phyloP scores from a whole-genome alignment of 2,888 invertebrate genomes.

The Macrophya annulata region DNA sequence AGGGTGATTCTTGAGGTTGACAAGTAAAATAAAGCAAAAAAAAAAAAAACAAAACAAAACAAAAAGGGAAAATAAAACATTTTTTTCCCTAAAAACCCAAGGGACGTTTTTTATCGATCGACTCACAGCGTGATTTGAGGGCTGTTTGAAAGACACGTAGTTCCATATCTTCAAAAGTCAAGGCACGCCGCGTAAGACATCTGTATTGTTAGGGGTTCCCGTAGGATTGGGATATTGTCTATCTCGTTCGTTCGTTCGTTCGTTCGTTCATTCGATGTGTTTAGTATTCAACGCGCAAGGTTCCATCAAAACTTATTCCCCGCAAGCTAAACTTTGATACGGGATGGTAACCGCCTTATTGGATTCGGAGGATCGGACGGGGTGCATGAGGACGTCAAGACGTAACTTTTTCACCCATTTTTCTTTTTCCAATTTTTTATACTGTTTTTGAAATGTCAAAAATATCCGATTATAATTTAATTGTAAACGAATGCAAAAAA shows the following conservation, averaged over 20 bases:
- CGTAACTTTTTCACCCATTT: neutral
- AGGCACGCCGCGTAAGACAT: conserved; percentile 54
- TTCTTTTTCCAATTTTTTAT: neutral
- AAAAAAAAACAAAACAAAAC: too few species aligned
- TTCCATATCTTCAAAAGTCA: conserved; percentile 46
- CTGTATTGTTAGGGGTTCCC: conserved; percentile 56
- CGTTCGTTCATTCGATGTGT: conserved; percentile 58
- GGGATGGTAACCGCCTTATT: conserved; percentile 69
- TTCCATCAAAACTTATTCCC: conserved; percentile 74
- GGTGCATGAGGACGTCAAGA: neutral
- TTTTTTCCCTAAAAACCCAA: conserved; percentile 18
- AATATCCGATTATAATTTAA: neutral
- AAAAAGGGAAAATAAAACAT: neutral
- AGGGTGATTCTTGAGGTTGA: neutral
- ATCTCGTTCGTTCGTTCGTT: conserved; percentile 55
- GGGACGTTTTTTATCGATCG: conserved; percentile 50
- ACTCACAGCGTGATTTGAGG: conserved; percentile 49
- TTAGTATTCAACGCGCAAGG: conserved; percentile 73
- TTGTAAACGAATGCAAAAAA: neutral
- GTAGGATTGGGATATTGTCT: conserved; percentile 55
- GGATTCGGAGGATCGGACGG: conserved; percentile 62
- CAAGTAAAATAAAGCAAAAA: neutral
- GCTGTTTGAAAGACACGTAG: conserved; percentile 54
- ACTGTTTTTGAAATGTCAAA: neutral
- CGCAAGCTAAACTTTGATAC: conserved; percentile 70